Conservation (phyloP, 2,113 vertebrate species). For the Puma concolor region DNA sequence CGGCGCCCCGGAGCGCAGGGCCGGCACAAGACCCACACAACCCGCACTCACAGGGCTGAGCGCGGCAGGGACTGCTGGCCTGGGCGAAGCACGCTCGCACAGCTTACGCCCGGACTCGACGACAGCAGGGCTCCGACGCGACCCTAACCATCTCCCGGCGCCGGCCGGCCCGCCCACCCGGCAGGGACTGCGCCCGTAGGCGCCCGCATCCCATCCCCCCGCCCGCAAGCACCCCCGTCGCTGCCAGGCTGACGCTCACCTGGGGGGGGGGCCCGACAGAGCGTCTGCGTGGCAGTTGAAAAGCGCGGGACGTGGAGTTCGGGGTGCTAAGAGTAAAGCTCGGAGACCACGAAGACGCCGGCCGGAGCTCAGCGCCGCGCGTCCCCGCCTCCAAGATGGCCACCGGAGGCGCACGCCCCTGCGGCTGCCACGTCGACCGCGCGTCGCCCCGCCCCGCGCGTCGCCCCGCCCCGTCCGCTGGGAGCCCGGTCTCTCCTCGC, state of each 20-base stretch:
- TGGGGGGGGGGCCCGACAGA: neutral
- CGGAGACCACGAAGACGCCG: rapidly evolving
- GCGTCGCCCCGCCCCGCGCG: neutral
- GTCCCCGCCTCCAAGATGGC: conserved; percentile 73
- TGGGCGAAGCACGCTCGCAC: rapidly evolving
- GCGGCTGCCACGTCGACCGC: neutral
- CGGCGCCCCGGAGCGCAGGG: neutral
- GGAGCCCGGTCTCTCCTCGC: rapidly evolving
- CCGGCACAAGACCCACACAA: rapidly evolving
- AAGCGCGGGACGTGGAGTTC: neutral
- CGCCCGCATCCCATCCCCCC: neutral
- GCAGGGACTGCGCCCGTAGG: neutral
- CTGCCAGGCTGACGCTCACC: conserved; percentile 57
- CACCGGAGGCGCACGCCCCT: neutral
- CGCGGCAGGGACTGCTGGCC: rapidly evolving
- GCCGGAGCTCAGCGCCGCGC: rapidly evolving
- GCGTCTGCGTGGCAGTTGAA: neutral
- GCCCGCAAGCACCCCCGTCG: neutral
- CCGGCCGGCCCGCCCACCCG: neutral
- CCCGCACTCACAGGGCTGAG: neutral
- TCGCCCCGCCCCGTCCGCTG: rapidly evolving
- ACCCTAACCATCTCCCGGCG: rapidly evolving
- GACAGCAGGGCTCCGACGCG: rapidly evolving
- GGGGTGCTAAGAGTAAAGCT: rapidly evolving
- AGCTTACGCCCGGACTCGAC: rapidly evolving